Evolutionary conservation across 2,797 vertebrate species (phyloP).

Genomic region (Coregonus suidteri): DNA sequence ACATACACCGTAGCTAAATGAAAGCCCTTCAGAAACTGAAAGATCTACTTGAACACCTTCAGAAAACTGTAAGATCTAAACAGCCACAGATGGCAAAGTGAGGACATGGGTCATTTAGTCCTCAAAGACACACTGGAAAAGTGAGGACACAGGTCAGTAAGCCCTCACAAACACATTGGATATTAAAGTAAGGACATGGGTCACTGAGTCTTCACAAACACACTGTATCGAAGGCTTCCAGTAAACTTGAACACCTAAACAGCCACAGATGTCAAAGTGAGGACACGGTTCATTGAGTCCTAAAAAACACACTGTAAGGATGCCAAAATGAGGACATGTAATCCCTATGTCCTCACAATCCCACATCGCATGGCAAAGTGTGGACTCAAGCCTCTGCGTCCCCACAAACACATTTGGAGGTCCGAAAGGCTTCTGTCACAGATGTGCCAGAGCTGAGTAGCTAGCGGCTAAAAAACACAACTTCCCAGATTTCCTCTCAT

Average conservation of each 20-base stretch:
- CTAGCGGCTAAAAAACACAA: constrained; percentile 52
- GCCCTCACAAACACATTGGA: not conserved
- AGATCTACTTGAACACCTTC: not conserved
- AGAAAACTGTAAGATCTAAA: not conserved
- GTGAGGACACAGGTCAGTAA: not conserved
- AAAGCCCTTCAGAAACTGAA: not conserved
- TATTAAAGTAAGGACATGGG: not conserved
- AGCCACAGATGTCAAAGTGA: not conserved
- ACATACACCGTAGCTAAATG: not conserved
- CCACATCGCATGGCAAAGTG: not conserved
- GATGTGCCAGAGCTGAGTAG: constrained; percentile 48
- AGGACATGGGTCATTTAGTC: not conserved
- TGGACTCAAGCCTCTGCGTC: not conserved
- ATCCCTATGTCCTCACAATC: not conserved
- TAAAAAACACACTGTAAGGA: not conserved
- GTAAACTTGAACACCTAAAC: not conserved
- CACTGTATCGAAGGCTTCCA: not conserved
- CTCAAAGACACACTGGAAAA: not conserved
- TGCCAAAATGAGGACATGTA: not conserved
- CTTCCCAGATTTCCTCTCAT: constrained; percentile 36
- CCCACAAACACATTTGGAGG: not conserved
- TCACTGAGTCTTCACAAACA: not conserved
- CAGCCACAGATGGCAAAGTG: not conserved
- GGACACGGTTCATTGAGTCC: not conserved
- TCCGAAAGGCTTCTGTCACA: constrained; percentile 52